Percentiles rank a stretch among this genome's conserved stretches.
These are phyloP conservation scores for Galemys pyrenaicus DNA, from an alignment of 2,113 vertebrate genomes.

Conservation along the genomic window DNA sequence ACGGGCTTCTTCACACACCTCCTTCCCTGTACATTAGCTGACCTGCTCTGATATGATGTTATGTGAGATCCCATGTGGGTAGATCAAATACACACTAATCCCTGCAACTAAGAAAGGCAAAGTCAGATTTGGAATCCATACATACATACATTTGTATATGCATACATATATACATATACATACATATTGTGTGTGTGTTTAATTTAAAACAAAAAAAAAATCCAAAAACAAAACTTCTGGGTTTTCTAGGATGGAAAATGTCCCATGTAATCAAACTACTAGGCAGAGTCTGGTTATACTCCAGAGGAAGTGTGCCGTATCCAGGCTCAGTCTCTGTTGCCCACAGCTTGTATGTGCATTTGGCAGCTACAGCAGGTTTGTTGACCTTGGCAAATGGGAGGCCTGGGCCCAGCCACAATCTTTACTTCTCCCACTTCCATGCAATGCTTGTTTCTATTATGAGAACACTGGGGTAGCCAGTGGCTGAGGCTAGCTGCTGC, in stretches of 20 bases:
- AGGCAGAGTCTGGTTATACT: not conserved
- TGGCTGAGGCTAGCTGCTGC: not conserved
- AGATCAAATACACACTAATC: not conserved
- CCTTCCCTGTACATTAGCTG: not conserved
- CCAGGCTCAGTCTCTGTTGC: not conserved
- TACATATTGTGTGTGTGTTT: not conserved
- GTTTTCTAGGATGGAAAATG: not conserved
- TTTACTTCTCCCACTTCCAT: not conserved
- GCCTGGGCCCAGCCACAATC: not conserved
- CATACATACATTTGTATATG: no score
- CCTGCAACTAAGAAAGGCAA: not conserved
- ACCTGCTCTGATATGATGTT: not conserved
- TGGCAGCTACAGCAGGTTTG: not conserved
- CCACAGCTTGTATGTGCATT: not conserved
- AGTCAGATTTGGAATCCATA: not conserved
- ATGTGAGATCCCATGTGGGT: not conserved
- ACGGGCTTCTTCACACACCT: not conserved
- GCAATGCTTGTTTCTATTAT: not conserved
- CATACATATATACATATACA: not conserved
- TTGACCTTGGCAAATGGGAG: not conserved
- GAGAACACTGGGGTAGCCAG: not conserved
- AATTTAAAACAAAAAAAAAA: not conserved
- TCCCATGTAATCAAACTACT: not conserved
- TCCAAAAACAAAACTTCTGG: not conserved
- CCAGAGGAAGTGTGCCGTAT: not conserved